phyloP scores from a whole-genome alignment of 1,140 invertebrate species.

The Plectrocnemia conspersa region DNA sequence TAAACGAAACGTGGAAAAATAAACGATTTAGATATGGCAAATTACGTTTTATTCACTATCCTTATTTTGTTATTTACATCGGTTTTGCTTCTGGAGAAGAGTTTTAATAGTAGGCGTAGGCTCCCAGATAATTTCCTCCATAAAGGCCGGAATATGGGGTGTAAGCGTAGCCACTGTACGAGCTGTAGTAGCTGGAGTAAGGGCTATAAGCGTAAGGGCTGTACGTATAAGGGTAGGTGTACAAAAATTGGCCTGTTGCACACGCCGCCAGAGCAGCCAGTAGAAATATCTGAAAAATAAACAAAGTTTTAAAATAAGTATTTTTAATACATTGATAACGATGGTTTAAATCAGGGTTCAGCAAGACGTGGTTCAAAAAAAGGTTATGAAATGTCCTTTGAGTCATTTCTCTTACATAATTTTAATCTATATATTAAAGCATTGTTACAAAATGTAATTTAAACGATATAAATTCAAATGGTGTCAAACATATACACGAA shows the following conservation, averaged over 20 bases:
- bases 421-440: too few relatives aligned
- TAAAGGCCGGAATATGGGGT: slow-evolving; percentile 46
- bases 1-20: too few relatives aligned
- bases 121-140: slow-evolving; percentile 9
- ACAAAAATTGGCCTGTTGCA: slow-evolving; percentile 41
- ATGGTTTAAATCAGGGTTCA: too few relatives aligned
- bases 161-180: slow-evolving; percentile 40
- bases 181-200: slow-evolving; percentile 38
- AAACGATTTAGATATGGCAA: too few relatives aligned
- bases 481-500: too few relatives aligned
- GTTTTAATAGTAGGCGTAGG: slow-evolving; percentile 8
- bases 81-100: not conserved
- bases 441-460: too few relatives aligned
- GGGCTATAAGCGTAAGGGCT: slow-evolving; percentile 42
- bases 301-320: not conserved
- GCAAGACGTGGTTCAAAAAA: too few relatives aligned
- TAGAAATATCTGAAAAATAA: slow-evolving; percentile 26
- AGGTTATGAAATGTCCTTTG: too few relatives aligned
- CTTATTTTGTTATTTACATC: not conserved
- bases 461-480: too few relatives aligned
- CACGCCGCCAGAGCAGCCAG: slow-evolving; percentile 35
- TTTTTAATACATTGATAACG: too few relatives aligned
- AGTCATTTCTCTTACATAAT: too few relatives aligned
- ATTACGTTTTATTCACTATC: too few relatives aligned
- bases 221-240: slow-evolving; percentile 40